These are phyloP conservation scores for Passerina amoena DNA, from an alignment of 2,113 vertebrate genomes.

Conservation along the genomic window DNA sequence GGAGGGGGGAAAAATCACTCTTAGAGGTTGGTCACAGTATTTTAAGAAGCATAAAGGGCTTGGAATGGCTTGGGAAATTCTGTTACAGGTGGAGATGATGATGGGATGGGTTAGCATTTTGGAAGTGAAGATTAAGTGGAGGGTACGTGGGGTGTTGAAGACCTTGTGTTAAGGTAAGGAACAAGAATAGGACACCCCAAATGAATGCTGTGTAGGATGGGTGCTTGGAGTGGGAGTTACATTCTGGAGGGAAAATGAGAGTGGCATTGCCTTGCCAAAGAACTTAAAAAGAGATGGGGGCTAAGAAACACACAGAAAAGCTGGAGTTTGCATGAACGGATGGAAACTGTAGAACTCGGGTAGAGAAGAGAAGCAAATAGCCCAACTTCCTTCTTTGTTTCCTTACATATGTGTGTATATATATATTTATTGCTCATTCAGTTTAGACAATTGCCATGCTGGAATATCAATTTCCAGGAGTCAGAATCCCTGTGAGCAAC, in stretches of 20 bases:
- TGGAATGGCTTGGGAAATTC: neutral
- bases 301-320: neutral
- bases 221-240: neutral
- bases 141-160: neutral
- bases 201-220: neutral
- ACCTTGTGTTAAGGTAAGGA: neutral
- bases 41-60: neutral
- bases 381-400: neutral
- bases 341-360: neutral
- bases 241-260: neutral
- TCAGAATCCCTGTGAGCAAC: neutral
- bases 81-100: neutral
- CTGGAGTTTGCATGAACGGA: neutral
- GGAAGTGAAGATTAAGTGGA: neutral
- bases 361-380: neutral
- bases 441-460: neutral
- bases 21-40: neutral
- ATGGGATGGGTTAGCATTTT: neutral
- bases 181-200: neutral
- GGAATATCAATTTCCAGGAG: conserved; percentile 17
- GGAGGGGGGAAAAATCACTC: too few species aligned
- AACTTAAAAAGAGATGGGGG: neutral
- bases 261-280: neutral
- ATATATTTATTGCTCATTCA: neutral
- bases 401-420: neutral